Base-by-base conservation (phyloP, 1,140 invertebrate species). In the Drosophila mauritiana region DNA sequence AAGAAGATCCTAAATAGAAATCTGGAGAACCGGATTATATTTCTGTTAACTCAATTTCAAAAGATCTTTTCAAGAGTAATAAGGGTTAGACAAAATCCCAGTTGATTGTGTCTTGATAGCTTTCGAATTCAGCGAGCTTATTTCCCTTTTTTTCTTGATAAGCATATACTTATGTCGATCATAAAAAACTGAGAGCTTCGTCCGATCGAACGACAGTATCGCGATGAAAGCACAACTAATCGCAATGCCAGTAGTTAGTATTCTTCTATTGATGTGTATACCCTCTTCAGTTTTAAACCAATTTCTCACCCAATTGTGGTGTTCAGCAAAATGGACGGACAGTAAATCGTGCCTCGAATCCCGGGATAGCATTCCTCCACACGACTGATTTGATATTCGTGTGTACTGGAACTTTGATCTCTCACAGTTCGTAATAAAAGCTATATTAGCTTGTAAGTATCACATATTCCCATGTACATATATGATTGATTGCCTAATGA, bases 361-460 rank as follows among this genome's bases (percentile, higher is more conserved):
- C 48, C 27, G 34, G 48, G 48, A 31, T 49, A 31, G 27, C 48
- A 5, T 49, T 49, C 2, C 48, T 49, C n/a, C 48, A 49, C 10
- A 49, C 48, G 1, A 49, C 48, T 11, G 48, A 49, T 17, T 34
- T 17, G 3, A 15, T 34, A 17, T 49, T 49, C 3, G 48, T 49
- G 7, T 49, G 48, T 27, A 4, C 0, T n/a, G 48, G 27, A 31
- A 49, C 48, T 10, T 27, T 49, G 25, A 49, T 49, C 25, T 17
- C 48, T 17, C n/a, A 17, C 25, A 31, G 48, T 49, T 8, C 6
- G 45, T 48, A 48, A n/a, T 3, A 15, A 43, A 17, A 17, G 17
- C 17, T 17, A 17, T 22, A 22, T 22, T 2, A 22, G 20, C 20
- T 22, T 22, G 2, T 22, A 22, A 22, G 2, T 22, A 22, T 22